Evolutionary conservation across 2,888 invertebrate genomes (phyloP), one percentile per base, ranked within the genome.

Genomic region (Drosophila meridiana): DNA sequence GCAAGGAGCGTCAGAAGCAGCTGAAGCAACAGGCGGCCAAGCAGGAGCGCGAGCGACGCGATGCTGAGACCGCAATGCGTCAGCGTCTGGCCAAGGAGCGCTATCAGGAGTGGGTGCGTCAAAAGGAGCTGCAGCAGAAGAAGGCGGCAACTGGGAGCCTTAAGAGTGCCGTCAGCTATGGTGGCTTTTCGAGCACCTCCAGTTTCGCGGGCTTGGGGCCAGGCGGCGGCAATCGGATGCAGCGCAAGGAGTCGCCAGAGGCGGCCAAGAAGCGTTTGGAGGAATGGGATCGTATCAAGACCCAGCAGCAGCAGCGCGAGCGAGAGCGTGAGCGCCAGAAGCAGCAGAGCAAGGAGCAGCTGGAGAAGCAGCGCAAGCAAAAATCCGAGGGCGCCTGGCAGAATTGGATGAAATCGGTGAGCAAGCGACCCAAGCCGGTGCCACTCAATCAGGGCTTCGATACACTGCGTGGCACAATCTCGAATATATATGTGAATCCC

Each of bases 401-500:
- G 30, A 87, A 87, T 40, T 93, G 93, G 93, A 69, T 92, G 64
- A 89, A 91, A 32, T 80, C 86, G 6, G 93, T 90, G 14, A 78
- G 82, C 3, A 86, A 88, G 20, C 92, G 92, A 48, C 92, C 91
- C 9, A 93, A 93, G 56, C 93, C 93, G 9, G 93, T 93, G 38
- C 93, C 93, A 3, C 83, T 93, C 8, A 93, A 93, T 59, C 90
- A 90, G 55, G 93, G 93, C 11, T 83, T 93, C 47, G 88, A 91
- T 32, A 90, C 93, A 0, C 69, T 93, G 52, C 92, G 91, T 8
- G 93, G 93, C 48, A 92, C 93, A 4, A 80, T 93, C 20, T 92
- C 93, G 0, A 86, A 91, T 63, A 91, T 92, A 28, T 93, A 87
- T 69, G 69, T 93, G 0, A 93, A 93, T 87, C 93, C 93, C n/a